Conservation (phyloP, 2,113 vertebrate genomes). For the Sebastes schlegelii region DNA sequence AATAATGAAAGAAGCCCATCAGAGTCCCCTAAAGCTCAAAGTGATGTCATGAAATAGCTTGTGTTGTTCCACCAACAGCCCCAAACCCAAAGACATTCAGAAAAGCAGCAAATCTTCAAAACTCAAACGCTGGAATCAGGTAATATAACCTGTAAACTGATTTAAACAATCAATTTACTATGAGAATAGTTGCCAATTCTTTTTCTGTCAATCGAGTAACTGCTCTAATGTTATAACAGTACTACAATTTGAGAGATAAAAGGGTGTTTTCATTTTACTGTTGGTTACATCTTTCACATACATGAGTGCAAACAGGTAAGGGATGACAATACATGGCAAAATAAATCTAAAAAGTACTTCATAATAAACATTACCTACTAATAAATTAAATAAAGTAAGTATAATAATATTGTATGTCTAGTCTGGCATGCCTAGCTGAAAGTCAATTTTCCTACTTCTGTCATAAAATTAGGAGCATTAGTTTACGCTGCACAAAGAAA, state of each 20-base stretch:
- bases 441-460: background rate
- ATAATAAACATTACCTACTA: background rate
- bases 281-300: background rate
- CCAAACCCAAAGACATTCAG: background rate
- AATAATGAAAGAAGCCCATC: background rate
- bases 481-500: background rate
- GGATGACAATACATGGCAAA: background rate
- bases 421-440: background rate
- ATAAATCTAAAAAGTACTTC: no score
- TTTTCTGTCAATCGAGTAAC: background rate
- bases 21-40: background rate
- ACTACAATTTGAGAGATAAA: background rate
- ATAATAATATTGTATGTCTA: background rate
- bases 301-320: background rate
- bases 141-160: background rate
- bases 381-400: no score
- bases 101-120: background rate
- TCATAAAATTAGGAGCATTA: background rate
- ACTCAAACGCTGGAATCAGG: no score
- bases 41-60: background rate
- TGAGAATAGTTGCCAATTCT: no score
- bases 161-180: background rate
- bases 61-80: background rate
- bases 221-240: background rate
- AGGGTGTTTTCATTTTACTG: background rate